Evolutionary conservation across 1,140 invertebrate species (phyloP).

Genomic region (Apolygus lucorum): DNA sequence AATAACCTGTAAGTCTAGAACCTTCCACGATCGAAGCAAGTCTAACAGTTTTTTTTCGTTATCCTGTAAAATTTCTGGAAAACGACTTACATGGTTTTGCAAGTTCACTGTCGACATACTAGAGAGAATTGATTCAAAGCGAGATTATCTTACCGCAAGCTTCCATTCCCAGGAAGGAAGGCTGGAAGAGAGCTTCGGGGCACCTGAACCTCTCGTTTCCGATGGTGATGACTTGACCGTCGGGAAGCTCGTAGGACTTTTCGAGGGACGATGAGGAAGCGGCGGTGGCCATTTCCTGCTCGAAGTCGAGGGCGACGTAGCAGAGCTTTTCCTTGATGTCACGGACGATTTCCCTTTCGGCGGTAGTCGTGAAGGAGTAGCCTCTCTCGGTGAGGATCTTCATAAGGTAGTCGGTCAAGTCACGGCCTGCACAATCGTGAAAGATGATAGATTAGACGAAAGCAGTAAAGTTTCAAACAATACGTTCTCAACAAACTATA

Average conservation of each 20-base stretch:
- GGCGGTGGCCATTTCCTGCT: constrained; percentile 83
- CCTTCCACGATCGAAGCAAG: too few relatives aligned
- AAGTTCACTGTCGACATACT: too few relatives aligned
- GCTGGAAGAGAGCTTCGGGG: constrained; percentile 93
- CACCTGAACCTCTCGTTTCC: constrained; percentile 96
- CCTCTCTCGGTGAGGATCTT: constrained; percentile 93
- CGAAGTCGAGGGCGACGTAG: constrained; percentile 85
- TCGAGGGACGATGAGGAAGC: constrained; percentile 83
- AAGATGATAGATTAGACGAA: background rate
- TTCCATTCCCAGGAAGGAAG: constrained; percentile 92
- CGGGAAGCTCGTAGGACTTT: constrained; percentile 89
- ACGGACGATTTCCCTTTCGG: constrained; percentile 91
- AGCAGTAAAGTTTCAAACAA: background rate
- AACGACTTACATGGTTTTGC: too few relatives aligned
- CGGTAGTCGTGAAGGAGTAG: constrained; percentile 93
- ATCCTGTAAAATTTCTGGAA: too few relatives aligned
- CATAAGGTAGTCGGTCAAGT: constrained; percentile 92
- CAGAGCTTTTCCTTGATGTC: constrained; percentile 92
- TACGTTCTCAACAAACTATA: background rate
- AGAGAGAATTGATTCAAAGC: too few relatives aligned
- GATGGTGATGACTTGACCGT: constrained; percentile 74
- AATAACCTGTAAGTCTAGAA: too few relatives aligned
- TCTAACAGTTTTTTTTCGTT: too few relatives aligned
- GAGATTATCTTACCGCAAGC: constrained; percentile 61
- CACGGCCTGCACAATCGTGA: constrained; percentile 53